Evolutionary conservation across 2,797 vertebrate genomes (phyloP).

Genomic region (Gadopsis bispinosus): DNA sequence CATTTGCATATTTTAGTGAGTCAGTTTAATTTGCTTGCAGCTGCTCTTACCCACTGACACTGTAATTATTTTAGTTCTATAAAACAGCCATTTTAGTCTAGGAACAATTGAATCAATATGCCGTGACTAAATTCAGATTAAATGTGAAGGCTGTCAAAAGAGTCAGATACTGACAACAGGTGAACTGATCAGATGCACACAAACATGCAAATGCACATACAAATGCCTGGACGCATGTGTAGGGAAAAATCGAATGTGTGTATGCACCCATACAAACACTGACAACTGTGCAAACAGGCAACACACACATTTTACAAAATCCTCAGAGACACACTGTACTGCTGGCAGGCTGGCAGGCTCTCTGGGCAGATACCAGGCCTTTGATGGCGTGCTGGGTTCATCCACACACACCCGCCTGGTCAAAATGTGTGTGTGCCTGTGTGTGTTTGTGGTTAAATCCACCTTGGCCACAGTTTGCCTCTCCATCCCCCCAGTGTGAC

Average conservation of each 20-base stretch:
- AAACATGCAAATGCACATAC: constrained; percentile 16
- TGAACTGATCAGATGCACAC: constrained; percentile 9
- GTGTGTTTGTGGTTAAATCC: constrained; percentile 76
- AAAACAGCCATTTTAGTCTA: constrained; percentile 8
- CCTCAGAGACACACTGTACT: constrained; percentile 38
- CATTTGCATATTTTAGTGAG: constrained; percentile 3
- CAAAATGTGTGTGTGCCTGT: constrained; percentile 53
- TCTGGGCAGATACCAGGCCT: constrained; percentile 72
- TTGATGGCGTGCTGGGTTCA: constrained; percentile 70
- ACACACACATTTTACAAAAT: constrained; percentile 56
- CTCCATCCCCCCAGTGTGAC: constrained; percentile 81
- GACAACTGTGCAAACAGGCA: constrained; percentile 64
- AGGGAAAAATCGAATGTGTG: constrained; percentile 14
- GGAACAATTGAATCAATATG: constrained; percentile 2
- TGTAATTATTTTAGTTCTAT: constrained; percentile 12
- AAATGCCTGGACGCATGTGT: constrained; percentile 13
- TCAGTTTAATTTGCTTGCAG: constrained; percentile 2
- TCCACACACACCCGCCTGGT: constrained; percentile 63
- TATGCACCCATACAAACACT: constrained; percentile 38
- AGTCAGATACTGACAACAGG: background rate
- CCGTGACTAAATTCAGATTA: background rate
- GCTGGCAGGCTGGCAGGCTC: constrained; percentile 62
- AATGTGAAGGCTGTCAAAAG: background rate
- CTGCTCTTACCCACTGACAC: background rate
- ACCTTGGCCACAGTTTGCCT: constrained; percentile 83